Conservation (phyloP, 1,140 invertebrate genomes). For the Neodiprion fabricii region DNA sequence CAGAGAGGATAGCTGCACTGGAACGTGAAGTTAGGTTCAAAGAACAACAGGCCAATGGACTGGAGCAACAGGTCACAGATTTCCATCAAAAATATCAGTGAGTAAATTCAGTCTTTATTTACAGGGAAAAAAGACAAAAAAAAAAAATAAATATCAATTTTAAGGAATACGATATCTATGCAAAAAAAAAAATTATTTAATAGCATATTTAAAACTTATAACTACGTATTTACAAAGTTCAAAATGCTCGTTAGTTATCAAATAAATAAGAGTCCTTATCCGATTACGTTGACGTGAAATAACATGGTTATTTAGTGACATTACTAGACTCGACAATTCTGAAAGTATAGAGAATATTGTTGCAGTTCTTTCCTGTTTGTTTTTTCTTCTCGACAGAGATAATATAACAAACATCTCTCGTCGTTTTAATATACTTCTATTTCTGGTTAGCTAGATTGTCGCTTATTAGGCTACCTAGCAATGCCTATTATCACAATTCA, state of each 20-base stretch:
- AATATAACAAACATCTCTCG: background rate
- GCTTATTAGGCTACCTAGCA: constrained; percentile 8
- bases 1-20: constrained; percentile 62
- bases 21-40: constrained; percentile 65
- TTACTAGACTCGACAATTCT: no score
- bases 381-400: no score
- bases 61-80: constrained; percentile 52
- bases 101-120: constrained; percentile 44
- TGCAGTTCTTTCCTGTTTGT: no score
- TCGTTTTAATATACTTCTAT: background rate
- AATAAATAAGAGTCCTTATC: constrained; percentile 13
- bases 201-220: background rate
- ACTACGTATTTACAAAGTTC: background rate
- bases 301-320: no score
- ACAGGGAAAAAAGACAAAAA: constrained; percentile 17
- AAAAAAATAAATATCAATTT: background rate
- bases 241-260: constrained; percentile 12
- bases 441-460: background rate
- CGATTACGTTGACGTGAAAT: background rate
- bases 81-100: constrained; percentile 56
- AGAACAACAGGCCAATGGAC: constrained; percentile 43
- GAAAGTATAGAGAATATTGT: no score
- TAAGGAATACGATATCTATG: background rate
- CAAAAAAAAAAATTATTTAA: no score
- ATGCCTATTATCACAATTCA: background rate